Conservation (phyloP, 2,797 vertebrate genomes). For the Periparus ater region DNA sequence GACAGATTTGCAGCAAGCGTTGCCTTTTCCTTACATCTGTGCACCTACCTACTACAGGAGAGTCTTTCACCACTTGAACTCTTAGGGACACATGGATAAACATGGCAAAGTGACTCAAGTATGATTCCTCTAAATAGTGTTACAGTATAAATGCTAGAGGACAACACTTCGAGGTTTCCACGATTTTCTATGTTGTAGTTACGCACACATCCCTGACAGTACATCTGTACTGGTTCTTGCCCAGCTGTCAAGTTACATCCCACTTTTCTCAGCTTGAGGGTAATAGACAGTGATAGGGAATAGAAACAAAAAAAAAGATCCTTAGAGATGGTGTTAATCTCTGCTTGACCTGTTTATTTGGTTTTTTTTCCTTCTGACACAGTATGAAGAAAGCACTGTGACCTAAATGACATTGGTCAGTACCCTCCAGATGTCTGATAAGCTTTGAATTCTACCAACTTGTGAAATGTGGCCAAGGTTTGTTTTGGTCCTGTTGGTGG, state of each 20-base stretch:
- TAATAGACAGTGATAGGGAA: neutral
- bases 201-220: accelerated
- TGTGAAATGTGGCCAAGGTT: neutral
- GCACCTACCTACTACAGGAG: accelerated
- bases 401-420: neutral
- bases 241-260: neutral
- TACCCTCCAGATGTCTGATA: neutral
- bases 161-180: neutral
- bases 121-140: neutral
- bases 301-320: neutral
- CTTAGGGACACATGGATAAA: neutral
- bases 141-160: neutral
- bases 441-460: neutral
- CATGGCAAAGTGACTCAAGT: neutral
- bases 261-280: neutral
- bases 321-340: neutral
- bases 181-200: neutral
- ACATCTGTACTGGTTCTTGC: neutral
- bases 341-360: neutral
- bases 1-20: neutral
- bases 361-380: neutral
- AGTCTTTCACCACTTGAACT: neutral
- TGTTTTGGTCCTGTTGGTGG: neutral
- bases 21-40: neutral
- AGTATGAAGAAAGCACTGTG: neutral